phyloP scores from a whole-genome alignment of 2,888 invertebrate genomes.

The Coelopa pilipes region DNA sequence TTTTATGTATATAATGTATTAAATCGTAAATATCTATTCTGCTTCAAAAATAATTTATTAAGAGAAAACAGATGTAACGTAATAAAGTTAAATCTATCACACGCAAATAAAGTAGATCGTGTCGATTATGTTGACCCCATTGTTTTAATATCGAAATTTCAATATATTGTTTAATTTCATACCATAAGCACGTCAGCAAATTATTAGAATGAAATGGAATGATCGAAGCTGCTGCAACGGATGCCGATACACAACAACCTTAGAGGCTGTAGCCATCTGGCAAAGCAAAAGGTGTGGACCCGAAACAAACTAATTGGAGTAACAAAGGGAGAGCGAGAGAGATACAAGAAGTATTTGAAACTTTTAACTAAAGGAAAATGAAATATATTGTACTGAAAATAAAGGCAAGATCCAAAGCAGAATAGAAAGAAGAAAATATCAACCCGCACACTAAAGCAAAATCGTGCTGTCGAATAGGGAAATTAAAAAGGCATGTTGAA shows the following conservation, averaged over 20 bases:
- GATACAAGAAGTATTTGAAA: neutral
- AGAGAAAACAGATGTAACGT: neutral
- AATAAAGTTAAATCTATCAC: constrained; percentile 2
- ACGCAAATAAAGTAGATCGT: neutral
- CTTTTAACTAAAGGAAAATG: neutral
- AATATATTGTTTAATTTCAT: constrained; percentile 35
- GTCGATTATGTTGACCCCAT: neutral
- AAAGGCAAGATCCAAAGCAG: constrained; percentile 26
- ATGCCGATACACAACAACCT: neutral
- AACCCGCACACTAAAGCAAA: constrained; percentile 8
- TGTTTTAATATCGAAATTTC: constrained; percentile 30
- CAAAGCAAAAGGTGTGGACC: constrained; percentile 23
- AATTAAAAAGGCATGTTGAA: constrained; percentile 42
- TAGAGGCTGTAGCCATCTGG: neutral
- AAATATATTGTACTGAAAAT: constrained; percentile 21
- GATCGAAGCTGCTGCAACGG: neutral
- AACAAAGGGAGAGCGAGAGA: constrained; percentile 11
- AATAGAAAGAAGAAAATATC: constrained; percentile 36
- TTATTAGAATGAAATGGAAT: neutral
- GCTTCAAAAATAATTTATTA: no score
- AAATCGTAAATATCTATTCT: neutral
- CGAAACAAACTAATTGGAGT: constrained; percentile 22
- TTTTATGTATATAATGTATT: neutral
- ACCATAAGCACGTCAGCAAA: neutral
- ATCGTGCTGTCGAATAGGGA: constrained; percentile 31